Conservation (phyloP, 2,888 invertebrate species). For the Rhagium mordax region DNA sequence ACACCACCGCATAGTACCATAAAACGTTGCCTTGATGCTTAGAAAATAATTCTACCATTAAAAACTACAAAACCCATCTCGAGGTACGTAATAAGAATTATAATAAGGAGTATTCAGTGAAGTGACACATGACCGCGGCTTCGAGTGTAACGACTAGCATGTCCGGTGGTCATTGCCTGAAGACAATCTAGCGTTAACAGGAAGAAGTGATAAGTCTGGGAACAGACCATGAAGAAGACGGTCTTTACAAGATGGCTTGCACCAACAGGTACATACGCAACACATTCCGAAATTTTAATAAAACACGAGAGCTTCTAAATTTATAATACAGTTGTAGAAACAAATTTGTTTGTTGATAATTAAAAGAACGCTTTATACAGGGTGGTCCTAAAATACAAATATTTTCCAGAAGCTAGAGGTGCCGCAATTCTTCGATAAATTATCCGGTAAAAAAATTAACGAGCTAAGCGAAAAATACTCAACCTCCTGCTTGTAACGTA, state of each 20-base stretch:
- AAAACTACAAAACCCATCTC: slow-evolving; percentile 53
- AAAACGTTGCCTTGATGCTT: slow-evolving; percentile 6
- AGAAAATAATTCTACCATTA: slow-evolving; percentile 25
- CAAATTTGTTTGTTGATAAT: too few relatives aligned
- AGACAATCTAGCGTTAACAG: slow-evolving; percentile 62
- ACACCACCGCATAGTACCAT: slow-evolving; percentile 6
- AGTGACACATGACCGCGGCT: slow-evolving; percentile 51
- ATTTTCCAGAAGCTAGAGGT: too few relatives aligned
- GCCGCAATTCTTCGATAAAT: too few relatives aligned
- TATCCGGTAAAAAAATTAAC: too few relatives aligned
- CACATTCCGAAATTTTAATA: background rate
- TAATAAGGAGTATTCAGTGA: slow-evolving; percentile 44
- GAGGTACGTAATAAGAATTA: slow-evolving; percentile 57
- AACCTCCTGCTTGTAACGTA: too few relatives aligned
- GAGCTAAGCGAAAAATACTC: too few relatives aligned
- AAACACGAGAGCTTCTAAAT: too few relatives aligned
- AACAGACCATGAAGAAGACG: slow-evolving; percentile 58
- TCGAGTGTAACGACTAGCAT: slow-evolving; percentile 52
- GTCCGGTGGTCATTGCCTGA: slow-evolving; percentile 66
- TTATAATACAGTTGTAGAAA: too few relatives aligned
- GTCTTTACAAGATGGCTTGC: slow-evolving; percentile 19
- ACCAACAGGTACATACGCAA: slow-evolving; percentile 1
- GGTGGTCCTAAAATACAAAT: too few relatives aligned
- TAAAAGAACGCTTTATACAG: too few relatives aligned
- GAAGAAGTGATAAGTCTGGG: slow-evolving; percentile 63